A percentile compares a stretch with the other conserved stretches of the same genome.
Conservation (phyloP, 2,888 invertebrate species). For the Ischnura elegans region DNA sequence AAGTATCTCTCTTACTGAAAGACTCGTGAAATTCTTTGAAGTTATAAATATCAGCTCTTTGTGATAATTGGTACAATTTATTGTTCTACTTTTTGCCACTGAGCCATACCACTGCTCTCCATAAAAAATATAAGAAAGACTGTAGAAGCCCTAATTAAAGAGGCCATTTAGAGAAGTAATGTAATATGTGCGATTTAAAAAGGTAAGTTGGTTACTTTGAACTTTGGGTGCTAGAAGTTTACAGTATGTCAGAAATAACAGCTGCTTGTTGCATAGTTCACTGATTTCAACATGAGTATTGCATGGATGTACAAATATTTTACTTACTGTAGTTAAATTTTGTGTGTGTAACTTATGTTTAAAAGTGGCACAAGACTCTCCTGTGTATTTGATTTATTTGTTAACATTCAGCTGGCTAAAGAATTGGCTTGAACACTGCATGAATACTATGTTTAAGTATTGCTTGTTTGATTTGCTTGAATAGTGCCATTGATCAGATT, state of each 20-base stretch:
- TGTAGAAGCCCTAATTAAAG: conserved; percentile 57
- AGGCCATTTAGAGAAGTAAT: conserved; percentile 44
- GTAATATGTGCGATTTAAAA: conserved; percentile 15
- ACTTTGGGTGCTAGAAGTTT: conserved; percentile 67
- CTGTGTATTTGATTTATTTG: conserved; percentile 8
- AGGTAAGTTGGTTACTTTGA: conserved; percentile 66
- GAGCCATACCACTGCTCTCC: conserved; percentile 67
- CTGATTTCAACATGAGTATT: conserved; percentile 18
- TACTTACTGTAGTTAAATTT: conserved; percentile 39
- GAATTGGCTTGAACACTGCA: conserved; percentile 56
- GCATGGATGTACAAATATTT: conserved; percentile 24
- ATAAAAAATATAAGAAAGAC: conserved; percentile 20
- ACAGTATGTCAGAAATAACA: conserved; percentile 47
- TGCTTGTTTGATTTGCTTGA: conserved; percentile 60
- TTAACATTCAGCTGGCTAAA: conserved; percentile 47
- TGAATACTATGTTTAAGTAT: conserved; percentile 28
- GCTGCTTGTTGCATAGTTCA: conserved; percentile 29
- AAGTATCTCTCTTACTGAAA: not conserved
- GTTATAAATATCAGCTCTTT: not conserved
- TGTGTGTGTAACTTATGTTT: conserved; percentile 3
- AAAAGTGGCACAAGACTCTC: conserved; percentile 1
- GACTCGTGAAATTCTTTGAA: not conserved
- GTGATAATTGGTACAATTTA: not conserved
- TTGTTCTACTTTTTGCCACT: conserved; percentile 42
- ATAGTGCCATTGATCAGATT: conserved; percentile 28